Conservation (phyloP, 2,888 invertebrate genomes). For the Pterobdella sp. region DNA sequence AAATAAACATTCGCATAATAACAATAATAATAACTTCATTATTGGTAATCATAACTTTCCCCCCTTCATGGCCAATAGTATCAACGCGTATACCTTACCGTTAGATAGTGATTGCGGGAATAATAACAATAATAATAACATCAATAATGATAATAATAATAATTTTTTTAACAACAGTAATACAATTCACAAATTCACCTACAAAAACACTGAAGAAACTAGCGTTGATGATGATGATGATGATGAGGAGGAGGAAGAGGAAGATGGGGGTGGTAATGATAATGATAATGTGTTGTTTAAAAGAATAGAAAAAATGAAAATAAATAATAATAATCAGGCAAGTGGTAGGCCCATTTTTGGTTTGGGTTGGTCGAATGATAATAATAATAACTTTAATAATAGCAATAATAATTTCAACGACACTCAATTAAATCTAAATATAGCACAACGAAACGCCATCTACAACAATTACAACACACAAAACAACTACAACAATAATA, state of each 20-base stretch:
- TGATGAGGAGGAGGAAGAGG: neutral
- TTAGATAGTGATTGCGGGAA: neutral
- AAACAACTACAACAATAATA: neutral
- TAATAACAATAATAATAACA: neutral
- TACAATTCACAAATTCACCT: constrained; percentile 5
- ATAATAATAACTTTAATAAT: neutral
- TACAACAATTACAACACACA: neutral
- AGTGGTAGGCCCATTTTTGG: neutral
- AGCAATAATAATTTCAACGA: neutral
- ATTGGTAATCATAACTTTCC: neutral
- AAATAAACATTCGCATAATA: neutral
- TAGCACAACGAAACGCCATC: neutral
- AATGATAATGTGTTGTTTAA: neutral
- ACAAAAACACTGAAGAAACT: neutral
- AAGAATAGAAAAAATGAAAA: neutral
- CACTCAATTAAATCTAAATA: too few species aligned
- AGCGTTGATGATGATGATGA: neutral
- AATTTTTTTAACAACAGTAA: neutral
- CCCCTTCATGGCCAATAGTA: neutral
- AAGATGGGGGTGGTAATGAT: neutral
- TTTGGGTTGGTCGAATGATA: neutral
- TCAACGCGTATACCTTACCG: neutral
- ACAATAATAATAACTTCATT: neutral
- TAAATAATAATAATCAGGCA: neutral
- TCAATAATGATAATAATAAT: neutral